Conservation (phyloP, 2,113 vertebrate species). For the Pan troglodytes region NHGRI_mPanTro3-v2.1_pri NC_072401.2:3669001-3669500, state of each 20-base stretch:
- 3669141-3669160: not conserved
- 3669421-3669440: not conserved
- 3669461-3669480: rapidly evolving
- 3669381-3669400: not conserved
- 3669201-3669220: not conserved
- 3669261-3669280: not conserved
- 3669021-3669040: no score
- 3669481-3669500: not conserved
- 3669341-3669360: not conserved
- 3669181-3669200: not conserved
- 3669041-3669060: no score
- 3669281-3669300: not conserved
- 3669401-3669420: not conserved
- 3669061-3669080: not conserved
- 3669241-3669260: not conserved
- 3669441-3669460: not conserved
- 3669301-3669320: not conserved
- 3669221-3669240: not conserved
- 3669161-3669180: not conserved
- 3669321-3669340: not conserved
- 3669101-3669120: not conserved
- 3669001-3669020: rapidly evolving
- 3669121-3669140: not conserved
- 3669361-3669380: not conserved
- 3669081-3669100: not conserved